Evolutionary conservation across 1,140 invertebrate genomes (phyloP).

Genomic region (Euschistus heros): DNA sequence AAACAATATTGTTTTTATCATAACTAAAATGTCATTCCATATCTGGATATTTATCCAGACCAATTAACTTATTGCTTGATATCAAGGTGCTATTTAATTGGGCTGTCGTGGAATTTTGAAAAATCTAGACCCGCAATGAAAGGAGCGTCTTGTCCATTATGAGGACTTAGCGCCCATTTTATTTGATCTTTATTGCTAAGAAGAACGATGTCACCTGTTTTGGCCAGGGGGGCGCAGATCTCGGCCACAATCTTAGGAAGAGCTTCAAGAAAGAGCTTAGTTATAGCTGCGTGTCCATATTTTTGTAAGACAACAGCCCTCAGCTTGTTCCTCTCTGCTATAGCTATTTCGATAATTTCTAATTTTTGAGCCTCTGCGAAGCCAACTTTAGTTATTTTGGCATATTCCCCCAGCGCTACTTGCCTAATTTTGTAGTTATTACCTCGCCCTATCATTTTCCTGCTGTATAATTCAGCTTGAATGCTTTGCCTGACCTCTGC

Average conservation of each 20-base stretch:
- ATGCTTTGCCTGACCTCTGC: neutral
- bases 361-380: neutral
- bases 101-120: too few relatives aligned
- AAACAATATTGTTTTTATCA: too few relatives aligned
- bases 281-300: neutral
- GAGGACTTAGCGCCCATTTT: too few relatives aligned
- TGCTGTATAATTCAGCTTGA: neutral
- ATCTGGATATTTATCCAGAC: too few relatives aligned
- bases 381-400: neutral
- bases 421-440: neutral
- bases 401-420: neutral
- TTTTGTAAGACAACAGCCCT: neutral
- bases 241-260: neutral
- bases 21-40: too few relatives aligned
- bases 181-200: neutral
- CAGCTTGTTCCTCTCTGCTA: neutral
- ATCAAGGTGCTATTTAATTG: too few relatives aligned
- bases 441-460: conserved; percentile 1
- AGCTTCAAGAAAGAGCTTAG: neutral
- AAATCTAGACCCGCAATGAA: too few relatives aligned
- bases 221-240: neutral
- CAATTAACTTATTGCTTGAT: too few relatives aligned
- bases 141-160: too few relatives aligned
- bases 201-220: neutral
- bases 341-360: conserved; percentile 2